A percentile compares a stretch with the other conserved stretches of the same genome.
Conservation (phyloP, 2,888 invertebrate species). For the Ligdia adustata region DNA sequence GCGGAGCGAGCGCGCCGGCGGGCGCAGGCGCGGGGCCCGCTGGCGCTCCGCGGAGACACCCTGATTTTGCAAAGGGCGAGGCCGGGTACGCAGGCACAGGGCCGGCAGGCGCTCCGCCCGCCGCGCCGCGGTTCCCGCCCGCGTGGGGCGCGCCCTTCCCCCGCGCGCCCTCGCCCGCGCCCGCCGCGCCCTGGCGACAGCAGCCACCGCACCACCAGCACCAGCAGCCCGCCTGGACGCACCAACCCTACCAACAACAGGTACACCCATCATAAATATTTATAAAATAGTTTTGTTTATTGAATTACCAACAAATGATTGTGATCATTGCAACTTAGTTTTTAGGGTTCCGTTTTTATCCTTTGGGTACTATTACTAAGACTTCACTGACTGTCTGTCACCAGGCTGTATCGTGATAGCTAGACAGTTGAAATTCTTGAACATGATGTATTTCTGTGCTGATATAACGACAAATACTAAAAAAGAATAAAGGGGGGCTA, state of each 20-base stretch:
- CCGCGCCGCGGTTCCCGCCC: constrained; percentile 48
- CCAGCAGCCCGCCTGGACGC: constrained; percentile 64
- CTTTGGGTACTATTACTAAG: no score
- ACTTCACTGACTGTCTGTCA: not conserved
- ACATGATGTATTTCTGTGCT: no score
- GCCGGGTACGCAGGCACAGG: constrained; percentile 38
- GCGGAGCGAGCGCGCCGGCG: constrained; percentile 59
- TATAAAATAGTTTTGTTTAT: no score
- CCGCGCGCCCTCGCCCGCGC: constrained; percentile 61
- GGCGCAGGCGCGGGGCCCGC: constrained; percentile 77
- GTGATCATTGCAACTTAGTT: no score
- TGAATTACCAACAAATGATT: no score
- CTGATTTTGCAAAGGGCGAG: constrained; percentile 60
- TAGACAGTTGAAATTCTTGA: no score
- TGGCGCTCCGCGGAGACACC: constrained; percentile 62
- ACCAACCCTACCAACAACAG: constrained; percentile 68
- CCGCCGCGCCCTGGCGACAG: constrained; percentile 61
- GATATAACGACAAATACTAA: no score
- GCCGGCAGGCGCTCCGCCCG: constrained; percentile 47
- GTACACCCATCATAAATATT: no score
- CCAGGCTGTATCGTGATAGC: not conserved
- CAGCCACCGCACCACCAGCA: constrained; percentile 57
- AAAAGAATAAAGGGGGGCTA: no score
- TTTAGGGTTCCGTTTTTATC: no score
- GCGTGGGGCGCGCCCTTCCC: constrained; percentile 62